Evolutionary conservation across 2,888 invertebrate species (phyloP), one percentile per base, ranked within the genome.

Genomic region (Piscicola geometra): DNA sequence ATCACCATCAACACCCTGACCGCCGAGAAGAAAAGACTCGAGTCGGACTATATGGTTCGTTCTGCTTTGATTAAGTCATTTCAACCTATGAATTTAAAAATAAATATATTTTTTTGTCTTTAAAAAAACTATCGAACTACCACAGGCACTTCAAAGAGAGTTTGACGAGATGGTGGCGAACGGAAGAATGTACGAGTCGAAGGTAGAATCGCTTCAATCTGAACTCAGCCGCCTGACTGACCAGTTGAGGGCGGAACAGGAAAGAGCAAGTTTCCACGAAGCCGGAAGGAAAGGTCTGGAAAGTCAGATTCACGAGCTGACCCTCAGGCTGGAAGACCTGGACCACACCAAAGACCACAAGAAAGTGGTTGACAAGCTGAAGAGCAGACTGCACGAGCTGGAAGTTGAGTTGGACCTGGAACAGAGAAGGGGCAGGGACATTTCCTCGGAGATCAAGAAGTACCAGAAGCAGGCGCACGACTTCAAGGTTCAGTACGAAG

Each of bases 1-100:
- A 91, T 93, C 83, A 93, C 94, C 89, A 95, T 98, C 87, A 93
- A 95, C 81, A 94, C 94, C 88, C 89, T 99, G 85, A 91, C 93
- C 77, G 93, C 95, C 83, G 90, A 91, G 87, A 97, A 93, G 89
- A 91, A 92, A 85, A 95, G 95, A 88, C 89, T 97, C 85, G 97
- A 97, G 88, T 94, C 93, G 85, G 97, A 97, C 28, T 56, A 56
- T n/a, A 32, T 52, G 72, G 72, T 71, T 70, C 5, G 70, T 5
- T 70, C n/a, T n/a, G n/a, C n/a, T n/a, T n/a, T n/a, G n/a, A n/a
- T n/a, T n/a, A n/a, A n/a, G n/a, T n/a, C n/a, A n/a, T n/a, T n/a
- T n/a, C n/a, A n/a, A n/a, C n/a, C n/a, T n/a, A n/a, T n/a, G n/a
- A n/a, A n/a, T n/a, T n/a, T n/a, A n/a, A n/a, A 47, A 47, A 47